Conservation (phyloP, 2,113 vertebrate genomes). For the Gasterosteus nipponicus region DNA sequence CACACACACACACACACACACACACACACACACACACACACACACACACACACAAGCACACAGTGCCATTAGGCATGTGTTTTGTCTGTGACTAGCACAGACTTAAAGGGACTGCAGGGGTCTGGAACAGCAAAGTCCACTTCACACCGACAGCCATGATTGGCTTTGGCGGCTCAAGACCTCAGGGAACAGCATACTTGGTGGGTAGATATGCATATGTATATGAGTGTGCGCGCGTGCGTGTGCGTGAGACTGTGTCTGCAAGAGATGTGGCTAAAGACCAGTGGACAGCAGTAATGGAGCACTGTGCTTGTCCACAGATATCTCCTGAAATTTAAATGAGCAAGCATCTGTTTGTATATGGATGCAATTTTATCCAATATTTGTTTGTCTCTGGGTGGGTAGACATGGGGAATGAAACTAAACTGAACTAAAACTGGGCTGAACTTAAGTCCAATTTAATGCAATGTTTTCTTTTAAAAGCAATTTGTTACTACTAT, state of each 20-base stretch:
- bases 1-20: too few relatives aligned
- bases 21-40: too few relatives aligned
- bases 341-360: neutral
- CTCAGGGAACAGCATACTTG: constrained; percentile 62
- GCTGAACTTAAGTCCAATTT: neutral
- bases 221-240: constrained; percentile 14
- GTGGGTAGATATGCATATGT: constrained; percentile 18
- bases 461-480: neutral
- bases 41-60: constrained; percentile 20
- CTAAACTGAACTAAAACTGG: neutral
- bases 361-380: neutral
- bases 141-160: constrained; percentile 75
- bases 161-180: constrained; percentile 70
- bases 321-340: constrained; percentile 27
- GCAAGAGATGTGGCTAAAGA: constrained; percentile 31
- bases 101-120: constrained; percentile 73
- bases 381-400: neutral
- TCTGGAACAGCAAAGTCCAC: constrained; percentile 68
- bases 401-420: neutral
- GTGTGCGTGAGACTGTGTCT: neutral
- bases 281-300: constrained; percentile 13
- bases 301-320: constrained; percentile 8
- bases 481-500: too few relatives aligned
- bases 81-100: constrained; percentile 69
- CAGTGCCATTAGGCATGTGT: constrained; percentile 68